phyloP scores from a whole-genome alignment of 1,140 invertebrate genomes.

The Bombus huntii region DNA sequence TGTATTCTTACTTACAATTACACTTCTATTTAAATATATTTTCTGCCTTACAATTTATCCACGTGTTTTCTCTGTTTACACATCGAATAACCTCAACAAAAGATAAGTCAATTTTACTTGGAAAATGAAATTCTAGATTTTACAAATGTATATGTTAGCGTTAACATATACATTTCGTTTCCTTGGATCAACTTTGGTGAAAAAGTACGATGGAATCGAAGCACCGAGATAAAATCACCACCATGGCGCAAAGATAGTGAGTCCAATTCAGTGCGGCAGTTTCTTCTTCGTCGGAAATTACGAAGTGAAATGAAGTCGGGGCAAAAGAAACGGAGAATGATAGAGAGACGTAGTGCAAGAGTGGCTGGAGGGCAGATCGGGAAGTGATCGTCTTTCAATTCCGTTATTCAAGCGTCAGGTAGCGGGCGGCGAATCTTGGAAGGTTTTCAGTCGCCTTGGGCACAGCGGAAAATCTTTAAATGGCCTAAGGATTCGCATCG shows the following conservation, averaged over 20 bases:
- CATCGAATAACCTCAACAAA: no score
- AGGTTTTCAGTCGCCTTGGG: constrained; percentile 24
- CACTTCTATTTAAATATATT: no score
- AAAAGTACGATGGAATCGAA: neutral
- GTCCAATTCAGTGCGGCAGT: neutral
- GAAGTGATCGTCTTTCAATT: constrained; percentile 57
- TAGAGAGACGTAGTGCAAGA: constrained; percentile 14
- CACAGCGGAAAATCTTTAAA: constrained; percentile 25
- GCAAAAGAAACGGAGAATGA: neutral
- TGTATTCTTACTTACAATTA: no score
- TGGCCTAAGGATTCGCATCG: constrained; percentile 16
- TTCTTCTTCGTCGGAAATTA: constrained; percentile 43
- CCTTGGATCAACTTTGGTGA: neutral
- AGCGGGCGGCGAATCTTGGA: constrained; percentile 19
- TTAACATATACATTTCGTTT: no score
- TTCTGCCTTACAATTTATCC: no score
- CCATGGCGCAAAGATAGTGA: no score
- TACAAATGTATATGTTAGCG: no score
- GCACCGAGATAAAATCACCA: neutral
- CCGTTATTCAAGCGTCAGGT: constrained; percentile 65
- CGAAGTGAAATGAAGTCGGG: constrained; percentile 40
- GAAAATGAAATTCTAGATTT: no score
- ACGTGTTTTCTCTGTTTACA: no score
- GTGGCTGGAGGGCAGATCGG: constrained; percentile 24
- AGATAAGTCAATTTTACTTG: no score